Conservation (phyloP, 35 echinoderm and acorn worm species). For the Lytechinus variegatus region DNA sequence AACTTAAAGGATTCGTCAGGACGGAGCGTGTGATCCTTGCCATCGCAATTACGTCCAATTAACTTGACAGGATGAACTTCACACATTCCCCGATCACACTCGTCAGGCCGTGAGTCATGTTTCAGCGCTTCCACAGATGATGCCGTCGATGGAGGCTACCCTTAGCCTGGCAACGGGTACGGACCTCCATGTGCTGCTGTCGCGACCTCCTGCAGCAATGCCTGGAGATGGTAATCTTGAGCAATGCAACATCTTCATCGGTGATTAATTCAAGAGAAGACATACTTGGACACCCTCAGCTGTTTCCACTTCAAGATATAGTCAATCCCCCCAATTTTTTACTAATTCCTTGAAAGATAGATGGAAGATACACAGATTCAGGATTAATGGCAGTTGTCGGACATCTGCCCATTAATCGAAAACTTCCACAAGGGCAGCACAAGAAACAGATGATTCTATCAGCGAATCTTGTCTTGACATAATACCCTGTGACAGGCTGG, state of each 20-base stretch:
- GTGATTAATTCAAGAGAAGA: neutral
- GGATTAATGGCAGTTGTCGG: neutral
- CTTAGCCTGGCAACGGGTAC: neutral
- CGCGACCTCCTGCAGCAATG: neutral
- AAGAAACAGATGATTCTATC: neutral
- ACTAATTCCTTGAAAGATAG: neutral
- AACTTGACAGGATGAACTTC: constrained; percentile 7
- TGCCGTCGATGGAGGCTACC: neutral
- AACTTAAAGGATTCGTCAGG: neutral
- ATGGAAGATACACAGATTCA: neutral
- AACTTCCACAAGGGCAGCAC: neutral
- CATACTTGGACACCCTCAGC: neutral
- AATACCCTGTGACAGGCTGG: neutral
- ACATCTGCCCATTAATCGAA: neutral
- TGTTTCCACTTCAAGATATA: neutral
- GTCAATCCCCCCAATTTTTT: neutral
- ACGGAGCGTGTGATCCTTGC: neutral
- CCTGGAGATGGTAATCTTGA: neutral
- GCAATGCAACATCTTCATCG: neutral
- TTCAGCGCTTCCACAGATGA: neutral
- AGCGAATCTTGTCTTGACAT: neutral
- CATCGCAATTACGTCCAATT: neutral
- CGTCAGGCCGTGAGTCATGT: neutral
- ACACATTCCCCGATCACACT: neutral
- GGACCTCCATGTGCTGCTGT: neutral